A percentile compares a stretch with the other conserved stretches of the same genome.
phyloP scores from a whole-genome alignment of 2,888 invertebrate genomes.

The Drosophila subquinaria region DNA sequence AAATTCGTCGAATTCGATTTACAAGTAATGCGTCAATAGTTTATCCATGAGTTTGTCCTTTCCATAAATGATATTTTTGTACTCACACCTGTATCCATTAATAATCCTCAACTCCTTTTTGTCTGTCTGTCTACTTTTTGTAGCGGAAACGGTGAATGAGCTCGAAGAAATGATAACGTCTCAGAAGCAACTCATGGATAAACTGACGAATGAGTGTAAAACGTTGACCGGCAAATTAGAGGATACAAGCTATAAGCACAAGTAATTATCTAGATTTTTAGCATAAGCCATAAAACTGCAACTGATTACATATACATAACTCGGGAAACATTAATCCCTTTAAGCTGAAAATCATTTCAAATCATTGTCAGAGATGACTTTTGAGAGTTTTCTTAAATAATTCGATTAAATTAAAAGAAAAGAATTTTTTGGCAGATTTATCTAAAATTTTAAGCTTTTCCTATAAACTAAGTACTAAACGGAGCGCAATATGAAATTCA shows the following conservation, averaged over 20 bases:
- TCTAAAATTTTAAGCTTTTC: background rate
- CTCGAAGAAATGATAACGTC: conserved; percentile 95
- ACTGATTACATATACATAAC: conserved; percentile 5
- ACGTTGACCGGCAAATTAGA: conserved; percentile 95
- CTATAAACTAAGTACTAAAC: conserved; percentile 9
- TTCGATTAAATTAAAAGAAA: background rate
- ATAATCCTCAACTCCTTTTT: conserved; percentile 42
- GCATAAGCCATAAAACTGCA: background rate
- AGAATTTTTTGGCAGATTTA: background rate
- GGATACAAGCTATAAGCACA: conserved; percentile 94
- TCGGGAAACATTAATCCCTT: background rate
- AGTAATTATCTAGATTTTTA: conserved; percentile 86
- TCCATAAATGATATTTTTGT: conserved; percentile 30
- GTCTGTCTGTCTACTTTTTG: conserved; percentile 85
- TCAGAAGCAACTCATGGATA: conserved; percentile 97
- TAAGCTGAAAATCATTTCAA: background rate
- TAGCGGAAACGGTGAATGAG: conserved; percentile 95
- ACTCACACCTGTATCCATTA: conserved; percentile 37
- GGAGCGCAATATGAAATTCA: conserved; percentile 72
- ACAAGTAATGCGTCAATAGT: conserved; percentile 87
- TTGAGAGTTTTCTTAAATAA: background rate
- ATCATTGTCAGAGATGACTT: background rate
- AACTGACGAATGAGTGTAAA: conserved; percentile 95
- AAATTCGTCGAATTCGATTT: conserved; percentile 36
- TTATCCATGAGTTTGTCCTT: conserved; percentile 88